These are phyloP conservation scores for Natator depressus DNA, from an alignment of 2,113 vertebrate species.

Conservation along the genomic window DNA sequence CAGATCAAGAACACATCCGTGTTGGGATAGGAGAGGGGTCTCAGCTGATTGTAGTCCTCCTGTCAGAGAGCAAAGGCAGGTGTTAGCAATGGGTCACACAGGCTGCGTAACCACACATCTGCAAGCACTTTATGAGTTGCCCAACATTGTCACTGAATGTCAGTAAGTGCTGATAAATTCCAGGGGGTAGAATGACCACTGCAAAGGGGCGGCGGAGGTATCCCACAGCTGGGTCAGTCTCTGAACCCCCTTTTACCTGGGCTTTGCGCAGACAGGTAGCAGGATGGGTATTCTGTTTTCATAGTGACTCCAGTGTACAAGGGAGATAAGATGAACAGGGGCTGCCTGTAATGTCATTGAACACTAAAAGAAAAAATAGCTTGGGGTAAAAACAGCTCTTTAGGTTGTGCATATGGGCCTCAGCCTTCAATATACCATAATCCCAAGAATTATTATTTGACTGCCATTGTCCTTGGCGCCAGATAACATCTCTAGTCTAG, in stretches of 20 bases:
- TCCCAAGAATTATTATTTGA: background rate
- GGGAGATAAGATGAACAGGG: fast-evolving
- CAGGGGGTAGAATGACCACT: background rate
- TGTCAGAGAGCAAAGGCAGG: slow-evolving; percentile 47
- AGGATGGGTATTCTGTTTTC: background rate
- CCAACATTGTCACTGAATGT: background rate
- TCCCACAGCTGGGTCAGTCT: background rate
- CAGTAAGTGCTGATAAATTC: background rate
- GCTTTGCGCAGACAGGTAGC: fast-evolving
- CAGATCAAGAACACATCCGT: slow-evolving; percentile 91
- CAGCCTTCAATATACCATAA: background rate
- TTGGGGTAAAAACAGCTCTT: background rate
- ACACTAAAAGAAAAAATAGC: background rate
- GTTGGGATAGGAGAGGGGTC: slow-evolving; percentile 91
- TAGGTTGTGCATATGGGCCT: fast-evolving
- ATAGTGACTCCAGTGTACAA: background rate
- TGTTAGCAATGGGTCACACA: background rate
- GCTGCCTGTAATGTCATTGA: fast-evolving
- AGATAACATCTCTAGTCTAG: background rate
- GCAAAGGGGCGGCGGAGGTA: fast-evolving
- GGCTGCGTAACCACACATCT: fast-evolving
- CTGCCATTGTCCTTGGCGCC: background rate
- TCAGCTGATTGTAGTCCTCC: slow-evolving; percentile 92
- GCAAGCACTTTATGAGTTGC: fast-evolving
- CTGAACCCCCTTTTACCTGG: background rate